Evolutionary conservation across 1,140 invertebrate species (phyloP), one percentile per base, ranked within the genome.

Genomic region (Drosophila neocordata): DNA sequence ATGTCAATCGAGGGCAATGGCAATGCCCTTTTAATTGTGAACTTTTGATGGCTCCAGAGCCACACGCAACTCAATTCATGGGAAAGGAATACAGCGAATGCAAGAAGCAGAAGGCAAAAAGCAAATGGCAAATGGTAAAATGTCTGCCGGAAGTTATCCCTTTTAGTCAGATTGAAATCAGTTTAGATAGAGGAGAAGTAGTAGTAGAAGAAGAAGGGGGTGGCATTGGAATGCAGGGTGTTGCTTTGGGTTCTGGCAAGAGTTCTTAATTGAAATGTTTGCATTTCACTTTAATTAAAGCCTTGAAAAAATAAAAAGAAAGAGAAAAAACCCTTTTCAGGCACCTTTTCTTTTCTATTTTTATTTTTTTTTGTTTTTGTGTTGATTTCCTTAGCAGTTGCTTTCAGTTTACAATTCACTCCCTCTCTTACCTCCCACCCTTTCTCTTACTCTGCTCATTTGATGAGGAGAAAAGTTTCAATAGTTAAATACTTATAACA

Each of bases 131-230:
- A 56, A 77, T 61, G 66, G 64, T 56, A 69, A 73, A 69, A 71
- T 38, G 71, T 83, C 75, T 82, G 69, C 62, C 83, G 84, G 83
- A 88, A 88, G 77, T 77, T 88, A 83, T 83, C 79, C 84, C 83
- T 88, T 88, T 88, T 88, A 89, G 84, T 72, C 83, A 89, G 79
- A 88, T 88, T 88, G 84, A 74, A 88, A 88, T 88, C 83, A 88
- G 72, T 79, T 88, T 88, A 79, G 67, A 74, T 62, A 51, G 51
- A 13, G 11, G n/a, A 13, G 22, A 12, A 8, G 51, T 2, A 11
- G 51, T 3, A 11, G 20, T 3, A 9, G 20, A 15, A 11, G 18
- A 7, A 11, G n/a, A n/a, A 9, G 9, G 11, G 48, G 15, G 5
- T 8, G 12, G 20, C 9, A 27, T 27, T 31, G 27, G 27, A 31